Evolutionary conservation across 2,113 vertebrate genomes (phyloP).

Genomic region (Eonycteris spelaea): DNA sequence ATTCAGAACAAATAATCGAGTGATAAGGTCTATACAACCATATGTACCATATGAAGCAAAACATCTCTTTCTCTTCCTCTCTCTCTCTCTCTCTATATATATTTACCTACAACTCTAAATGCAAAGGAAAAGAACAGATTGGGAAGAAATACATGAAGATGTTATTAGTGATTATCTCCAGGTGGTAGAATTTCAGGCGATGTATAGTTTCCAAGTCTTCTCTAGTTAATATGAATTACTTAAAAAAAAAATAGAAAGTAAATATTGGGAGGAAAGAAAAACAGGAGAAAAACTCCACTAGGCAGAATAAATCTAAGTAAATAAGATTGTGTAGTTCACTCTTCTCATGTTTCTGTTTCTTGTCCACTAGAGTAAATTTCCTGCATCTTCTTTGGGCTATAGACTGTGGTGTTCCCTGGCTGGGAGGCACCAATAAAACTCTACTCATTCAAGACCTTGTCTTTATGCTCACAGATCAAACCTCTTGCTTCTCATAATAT

Average conservation of each 20-base stretch:
- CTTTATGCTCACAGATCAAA: background rate
- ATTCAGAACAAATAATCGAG: background rate
- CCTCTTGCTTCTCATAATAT: background rate
- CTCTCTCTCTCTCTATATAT: slow-evolving; percentile 12
- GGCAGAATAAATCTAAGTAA: slow-evolving; percentile 35
- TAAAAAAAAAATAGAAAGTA: background rate
- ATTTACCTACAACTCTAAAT: slow-evolving; percentile 36
- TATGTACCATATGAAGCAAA: slow-evolving; percentile 38
- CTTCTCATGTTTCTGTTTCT: background rate
- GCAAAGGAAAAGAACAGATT: slow-evolving; percentile 60
- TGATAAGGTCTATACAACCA: slow-evolving; percentile 7
- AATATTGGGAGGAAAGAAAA: background rate
- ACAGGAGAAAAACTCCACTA: background rate
- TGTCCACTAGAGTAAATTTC: background rate
- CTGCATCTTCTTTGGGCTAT: background rate
- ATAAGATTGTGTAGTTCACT: background rate
- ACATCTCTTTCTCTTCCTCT: background rate
- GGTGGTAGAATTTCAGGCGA: slow-evolving; percentile 65
- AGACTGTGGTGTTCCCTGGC: background rate
- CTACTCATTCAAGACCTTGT: background rate
- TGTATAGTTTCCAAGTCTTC: slow-evolving; percentile 40
- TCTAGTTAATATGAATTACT: slow-evolving; percentile 36
- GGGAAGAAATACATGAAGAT: slow-evolving; percentile 49
- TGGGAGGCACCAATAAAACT: background rate
- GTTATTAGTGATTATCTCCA: slow-evolving; percentile 67